These are phyloP conservation scores for Rynchops niger DNA, from an alignment of 2,113 vertebrate genomes.

Conservation along the genomic window DNA sequence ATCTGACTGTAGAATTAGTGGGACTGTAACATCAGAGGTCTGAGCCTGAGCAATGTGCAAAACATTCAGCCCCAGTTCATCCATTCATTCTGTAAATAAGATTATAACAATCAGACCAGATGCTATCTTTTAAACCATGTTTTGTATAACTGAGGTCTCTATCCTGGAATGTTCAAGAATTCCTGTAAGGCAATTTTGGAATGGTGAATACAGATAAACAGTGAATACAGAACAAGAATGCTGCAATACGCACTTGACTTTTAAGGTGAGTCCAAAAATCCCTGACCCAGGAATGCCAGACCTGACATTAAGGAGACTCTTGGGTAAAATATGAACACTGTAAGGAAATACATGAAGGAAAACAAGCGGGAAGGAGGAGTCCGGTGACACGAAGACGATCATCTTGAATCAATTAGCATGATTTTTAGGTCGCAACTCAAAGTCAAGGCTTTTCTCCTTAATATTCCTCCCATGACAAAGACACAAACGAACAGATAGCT, in stretches of 20 bases:
- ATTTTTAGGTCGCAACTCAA: neutral
- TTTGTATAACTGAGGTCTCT: neutral
- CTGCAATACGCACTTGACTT: neutral
- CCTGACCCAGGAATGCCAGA: neutral
- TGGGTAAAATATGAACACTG: neutral
- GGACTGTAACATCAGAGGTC: neutral
- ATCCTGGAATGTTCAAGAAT: neutral
- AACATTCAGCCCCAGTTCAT: neutral
- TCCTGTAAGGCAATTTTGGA: neutral
- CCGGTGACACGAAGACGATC: neutral
- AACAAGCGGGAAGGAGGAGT: neutral
- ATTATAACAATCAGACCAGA: neutral
- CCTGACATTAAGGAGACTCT: neutral
- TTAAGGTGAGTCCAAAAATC: neutral
- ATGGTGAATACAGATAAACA: neutral
- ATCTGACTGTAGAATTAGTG: neutral
- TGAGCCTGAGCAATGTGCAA: neutral
- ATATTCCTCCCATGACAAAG: neutral
- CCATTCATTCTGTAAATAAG: neutral
- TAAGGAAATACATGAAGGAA: neutral
- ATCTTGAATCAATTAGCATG: neutral
- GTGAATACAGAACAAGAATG: neutral
- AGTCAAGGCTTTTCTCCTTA: neutral
- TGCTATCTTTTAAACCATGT: neutral
- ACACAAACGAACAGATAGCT: neutral